A percentile compares a stretch with the other conserved stretches of the same genome.
phyloP scores from a whole-genome alignment of 2,113 vertebrate species.

The Dinomys branickii region DNA sequence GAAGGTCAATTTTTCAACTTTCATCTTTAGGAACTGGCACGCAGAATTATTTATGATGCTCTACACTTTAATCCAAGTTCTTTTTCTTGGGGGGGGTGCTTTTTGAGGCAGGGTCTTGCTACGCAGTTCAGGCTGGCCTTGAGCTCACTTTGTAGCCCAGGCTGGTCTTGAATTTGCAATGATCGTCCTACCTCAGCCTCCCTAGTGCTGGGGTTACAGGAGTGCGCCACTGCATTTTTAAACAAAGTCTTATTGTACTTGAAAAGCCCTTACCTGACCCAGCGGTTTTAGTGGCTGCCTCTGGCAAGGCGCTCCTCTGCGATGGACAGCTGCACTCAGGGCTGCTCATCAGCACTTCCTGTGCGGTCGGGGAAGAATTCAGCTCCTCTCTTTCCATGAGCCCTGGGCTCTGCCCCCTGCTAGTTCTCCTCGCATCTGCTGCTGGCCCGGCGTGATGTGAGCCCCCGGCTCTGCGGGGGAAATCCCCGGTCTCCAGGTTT shows the following conservation, averaged over 20 bases:
- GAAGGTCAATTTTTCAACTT: background rate
- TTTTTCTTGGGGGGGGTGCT: background rate
- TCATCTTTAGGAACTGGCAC: constrained; percentile 10
- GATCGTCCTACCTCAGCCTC: no score
- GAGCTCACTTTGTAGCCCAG: no score
- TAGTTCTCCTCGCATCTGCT: background rate
- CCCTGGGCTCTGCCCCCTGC: background rate
- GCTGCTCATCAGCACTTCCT: constrained; percentile 66
- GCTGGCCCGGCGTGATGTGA: background rate
- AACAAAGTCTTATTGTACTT: background rate
- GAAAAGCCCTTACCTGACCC: constrained; percentile 57
- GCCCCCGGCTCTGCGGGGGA: constrained; percentile 6
- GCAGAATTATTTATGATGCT: background rate
- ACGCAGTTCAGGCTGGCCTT: no score
- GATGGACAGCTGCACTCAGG: constrained; percentile 47
- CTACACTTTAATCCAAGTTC: background rate
- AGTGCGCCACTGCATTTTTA: background rate
- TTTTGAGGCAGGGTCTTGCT: no score
- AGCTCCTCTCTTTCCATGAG: constrained; percentile 39
- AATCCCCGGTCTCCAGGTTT: constrained; percentile 42
- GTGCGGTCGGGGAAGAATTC: background rate
- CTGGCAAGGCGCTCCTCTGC: constrained; percentile 2
- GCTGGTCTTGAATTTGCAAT: no score
- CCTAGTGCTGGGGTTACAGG: no score
- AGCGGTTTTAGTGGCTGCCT: background rate